Evolutionary conservation across 2,888 invertebrate species (phyloP).

Genomic region (Cyclophora punctaria): DNA sequence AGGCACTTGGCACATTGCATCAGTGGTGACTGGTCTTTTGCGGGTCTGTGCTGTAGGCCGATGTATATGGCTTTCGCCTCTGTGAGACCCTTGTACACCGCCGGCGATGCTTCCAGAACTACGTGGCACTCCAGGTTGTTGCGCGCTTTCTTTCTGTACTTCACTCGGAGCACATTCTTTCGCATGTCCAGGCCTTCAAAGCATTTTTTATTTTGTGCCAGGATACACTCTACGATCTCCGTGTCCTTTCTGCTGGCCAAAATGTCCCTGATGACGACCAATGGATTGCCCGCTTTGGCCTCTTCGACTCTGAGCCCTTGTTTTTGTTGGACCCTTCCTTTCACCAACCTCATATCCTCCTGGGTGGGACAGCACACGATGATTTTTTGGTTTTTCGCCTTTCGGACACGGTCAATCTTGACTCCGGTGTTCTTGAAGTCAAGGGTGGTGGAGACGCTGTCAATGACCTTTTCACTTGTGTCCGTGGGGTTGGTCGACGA

Average conservation of each 20-base stretch:
- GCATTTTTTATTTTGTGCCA: neutral
- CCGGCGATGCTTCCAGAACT: neutral
- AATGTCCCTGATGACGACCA: slow-evolving; percentile 1
- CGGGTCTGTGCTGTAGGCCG: neutral
- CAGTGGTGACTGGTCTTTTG: slow-evolving; percentile 12
- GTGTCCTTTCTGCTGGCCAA: slow-evolving; percentile 5
- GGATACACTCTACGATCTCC: slow-evolving; percentile 9
- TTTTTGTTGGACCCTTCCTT: neutral
- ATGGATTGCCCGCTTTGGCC: slow-evolving; percentile 1
- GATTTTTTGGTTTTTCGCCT: slow-evolving; percentile 4
- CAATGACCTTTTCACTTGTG: neutral
- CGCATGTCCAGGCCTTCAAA: neutral
- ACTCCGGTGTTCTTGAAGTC: neutral
- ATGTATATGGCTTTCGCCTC: neutral
- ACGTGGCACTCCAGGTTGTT: neutral
- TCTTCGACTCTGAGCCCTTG: neutral
- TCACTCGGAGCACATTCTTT: neutral
- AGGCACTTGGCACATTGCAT: slow-evolving; percentile 12
- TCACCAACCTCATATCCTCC: neutral
- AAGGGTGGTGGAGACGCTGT: neutral
- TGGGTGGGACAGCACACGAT: slow-evolving; percentile 2
- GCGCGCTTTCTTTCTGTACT: neutral
- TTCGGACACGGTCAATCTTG: neutral
- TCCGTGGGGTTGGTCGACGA: neutral
- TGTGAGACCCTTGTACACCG: neutral